Evolutionary conservation across 2,113 vertebrate genomes (phyloP).

Genomic region (Strigops habroptila): DNA sequence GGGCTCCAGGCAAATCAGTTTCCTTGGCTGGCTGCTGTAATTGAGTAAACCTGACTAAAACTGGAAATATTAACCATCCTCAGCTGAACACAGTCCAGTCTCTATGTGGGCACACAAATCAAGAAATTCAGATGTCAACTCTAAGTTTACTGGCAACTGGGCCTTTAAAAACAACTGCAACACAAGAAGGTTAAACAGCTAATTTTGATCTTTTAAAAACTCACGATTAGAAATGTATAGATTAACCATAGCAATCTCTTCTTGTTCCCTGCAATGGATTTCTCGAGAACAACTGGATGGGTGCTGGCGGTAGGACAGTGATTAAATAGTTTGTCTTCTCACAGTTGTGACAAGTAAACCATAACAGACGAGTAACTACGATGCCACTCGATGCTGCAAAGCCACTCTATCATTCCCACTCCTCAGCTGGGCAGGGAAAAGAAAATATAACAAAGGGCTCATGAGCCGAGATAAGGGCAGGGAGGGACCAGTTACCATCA

Average conservation of each 20-base stretch:
- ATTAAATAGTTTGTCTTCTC: neutral
- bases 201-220: neutral
- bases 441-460: neutral
- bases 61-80: neutral
- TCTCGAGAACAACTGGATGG: neutral
- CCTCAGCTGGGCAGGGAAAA: neutral
- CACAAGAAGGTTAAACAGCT: neutral
- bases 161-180: neutral
- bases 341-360: neutral
- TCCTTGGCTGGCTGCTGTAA: neutral
- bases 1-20: neutral
- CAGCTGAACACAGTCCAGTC: neutral
- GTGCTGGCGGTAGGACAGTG: neutral
- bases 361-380: neutral
- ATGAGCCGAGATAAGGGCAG: neutral
- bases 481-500: neutral
- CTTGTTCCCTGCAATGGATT: neutral
- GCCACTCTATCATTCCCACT: neutral
- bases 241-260: neutral
- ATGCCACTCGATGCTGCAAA: neutral
- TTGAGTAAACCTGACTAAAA: neutral
- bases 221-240: fast-evolving
- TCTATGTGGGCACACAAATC: neutral
- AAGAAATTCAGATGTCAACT: neutral
- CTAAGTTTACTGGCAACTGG: neutral